Evolutionary conservation across 2,888 invertebrate genomes (phyloP).

Genomic region (Polymixis lichenea): DNA sequence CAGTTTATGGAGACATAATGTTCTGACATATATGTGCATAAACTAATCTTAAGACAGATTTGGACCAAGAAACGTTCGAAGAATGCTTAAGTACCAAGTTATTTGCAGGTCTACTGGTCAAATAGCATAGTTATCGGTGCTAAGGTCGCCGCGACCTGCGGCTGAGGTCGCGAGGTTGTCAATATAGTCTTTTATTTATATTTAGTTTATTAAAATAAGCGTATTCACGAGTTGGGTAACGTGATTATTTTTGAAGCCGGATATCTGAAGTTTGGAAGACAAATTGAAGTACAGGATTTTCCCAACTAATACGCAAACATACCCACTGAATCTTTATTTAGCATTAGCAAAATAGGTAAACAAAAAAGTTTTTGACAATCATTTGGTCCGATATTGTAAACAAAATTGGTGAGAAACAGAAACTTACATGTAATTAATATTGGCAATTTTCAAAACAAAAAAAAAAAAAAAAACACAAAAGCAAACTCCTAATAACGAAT

Average conservation of each 20-base stretch:
- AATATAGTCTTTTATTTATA: conserved; percentile 64
- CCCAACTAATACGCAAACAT: background rate
- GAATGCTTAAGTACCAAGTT: conserved; percentile 31
- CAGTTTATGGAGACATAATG: background rate
- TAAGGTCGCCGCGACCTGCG: conserved; percentile 65
- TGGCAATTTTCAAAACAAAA: too few relatives aligned
- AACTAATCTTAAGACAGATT: background rate
- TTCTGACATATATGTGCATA: background rate
- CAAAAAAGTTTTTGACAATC: background rate
- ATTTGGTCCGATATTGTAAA: background rate
- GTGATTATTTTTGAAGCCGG: conserved; percentile 18
- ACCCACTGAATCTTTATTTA: background rate
- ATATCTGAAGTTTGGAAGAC: conserved; percentile 20
- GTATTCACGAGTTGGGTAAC: conserved; percentile 16
- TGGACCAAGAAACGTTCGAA: background rate
- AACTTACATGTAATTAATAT: background rate
- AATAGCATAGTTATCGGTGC: conserved; percentile 67
- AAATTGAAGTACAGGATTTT: background rate
- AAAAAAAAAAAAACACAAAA: background rate
- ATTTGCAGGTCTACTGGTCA: conserved; percentile 61
- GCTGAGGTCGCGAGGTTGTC: conserved; percentile 60
- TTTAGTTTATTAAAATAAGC: conserved; percentile 42
- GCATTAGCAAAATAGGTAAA: background rate
- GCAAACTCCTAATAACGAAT: background rate
- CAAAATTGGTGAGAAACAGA: background rate